phyloP scores from a whole-genome alignment of 2,888 invertebrate species.

The Polylopha cassiicola region DNA sequence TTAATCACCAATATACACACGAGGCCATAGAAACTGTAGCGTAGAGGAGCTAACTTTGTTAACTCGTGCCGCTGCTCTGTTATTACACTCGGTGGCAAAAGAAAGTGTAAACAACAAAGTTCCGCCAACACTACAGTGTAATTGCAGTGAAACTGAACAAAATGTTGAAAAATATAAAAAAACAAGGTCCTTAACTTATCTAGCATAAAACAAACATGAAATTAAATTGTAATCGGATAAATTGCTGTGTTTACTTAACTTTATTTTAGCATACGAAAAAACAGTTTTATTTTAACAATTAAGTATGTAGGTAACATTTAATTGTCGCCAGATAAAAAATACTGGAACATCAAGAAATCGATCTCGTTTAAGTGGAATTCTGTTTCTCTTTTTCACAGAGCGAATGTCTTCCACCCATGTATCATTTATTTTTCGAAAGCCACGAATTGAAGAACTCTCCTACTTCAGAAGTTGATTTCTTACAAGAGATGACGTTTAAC shows the following conservation, averaged over 20 bases:
- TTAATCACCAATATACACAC: constrained; percentile 9
- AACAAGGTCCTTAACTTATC: constrained; percentile 32
- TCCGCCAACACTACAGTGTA: constrained; percentile 39
- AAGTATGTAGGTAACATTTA: too few species aligned
- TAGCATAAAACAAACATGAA: constrained; percentile 35
- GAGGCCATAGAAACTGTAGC: constrained; percentile 3
- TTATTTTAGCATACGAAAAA: constrained; percentile 2
- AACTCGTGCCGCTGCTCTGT: constrained; percentile 29
- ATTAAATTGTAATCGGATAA: constrained; percentile 37
- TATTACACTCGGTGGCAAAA: constrained; percentile 36
- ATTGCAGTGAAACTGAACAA: constrained; percentile 47
- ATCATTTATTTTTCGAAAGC: too few species aligned
- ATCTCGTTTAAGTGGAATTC: too few species aligned
- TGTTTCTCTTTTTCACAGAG: too few species aligned
- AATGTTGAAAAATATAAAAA: constrained; percentile 40
- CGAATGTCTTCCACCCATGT: too few species aligned
- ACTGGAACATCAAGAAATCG: constrained; percentile 2
- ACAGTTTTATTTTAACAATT: too few species aligned
- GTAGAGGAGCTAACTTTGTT: constrained; percentile 31
- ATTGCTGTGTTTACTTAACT: constrained; percentile 22
- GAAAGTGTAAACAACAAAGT: constrained; percentile 40
- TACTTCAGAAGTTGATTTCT: too few species aligned
- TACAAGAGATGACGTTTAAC: too few species aligned
- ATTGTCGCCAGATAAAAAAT: too few species aligned
- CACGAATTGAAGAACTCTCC: too few species aligned